Evolutionary conservation across 92 coral and sea anemone genomes (phyloP), one percentile per base, ranked within the genome.

Genomic region (Scolanthus callimorphus): DNA sequence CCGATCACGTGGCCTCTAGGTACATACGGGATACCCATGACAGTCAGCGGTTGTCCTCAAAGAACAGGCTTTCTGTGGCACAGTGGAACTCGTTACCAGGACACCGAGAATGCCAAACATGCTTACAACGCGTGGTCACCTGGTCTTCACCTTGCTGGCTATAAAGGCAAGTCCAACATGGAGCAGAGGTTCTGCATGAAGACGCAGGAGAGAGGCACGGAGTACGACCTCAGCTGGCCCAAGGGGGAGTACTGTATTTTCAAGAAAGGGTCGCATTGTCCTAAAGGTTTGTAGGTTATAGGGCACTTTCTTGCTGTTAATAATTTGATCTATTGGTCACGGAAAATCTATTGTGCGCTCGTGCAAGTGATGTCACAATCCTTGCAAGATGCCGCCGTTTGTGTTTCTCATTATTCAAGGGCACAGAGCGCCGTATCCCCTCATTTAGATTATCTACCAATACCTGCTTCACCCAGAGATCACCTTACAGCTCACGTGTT

Each of bases 21-120:
- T 8, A 78, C 71, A 13, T 78, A 78, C 55, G 84, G 78, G 15
- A 55, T 78, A 27, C 84, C 84, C 6, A 70, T 61, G 77, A 31
- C 84, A 0, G 55, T 3, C 10, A 51, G 62, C 17, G 71, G 84
- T 30, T 78, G 84, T 28, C 71, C 63, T 6, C 43, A 34, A 34
- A 15, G 43, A 6, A 28, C 28, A 48, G 52, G 61, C 11, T 58
- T 62, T 17, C 59, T 49, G 25, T 78, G 84, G 84, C 65, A 56
- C 49, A 47, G 56, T 25, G 84, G 84, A 15, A 47, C 48, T 47
- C 62, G 78, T 24, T 52, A 54, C 62, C 84, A 78, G 25, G 61
- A 78, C 45, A 78, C 76, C 37, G 84, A 78, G 20, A 37, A 61
- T 25, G 11, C 17, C 0, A 63, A 54, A 3, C n/a, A n/a, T n/a